Base-by-base conservation (phyloP, 2,888 invertebrate species). In the Himalopsyche tibetana region DNA sequence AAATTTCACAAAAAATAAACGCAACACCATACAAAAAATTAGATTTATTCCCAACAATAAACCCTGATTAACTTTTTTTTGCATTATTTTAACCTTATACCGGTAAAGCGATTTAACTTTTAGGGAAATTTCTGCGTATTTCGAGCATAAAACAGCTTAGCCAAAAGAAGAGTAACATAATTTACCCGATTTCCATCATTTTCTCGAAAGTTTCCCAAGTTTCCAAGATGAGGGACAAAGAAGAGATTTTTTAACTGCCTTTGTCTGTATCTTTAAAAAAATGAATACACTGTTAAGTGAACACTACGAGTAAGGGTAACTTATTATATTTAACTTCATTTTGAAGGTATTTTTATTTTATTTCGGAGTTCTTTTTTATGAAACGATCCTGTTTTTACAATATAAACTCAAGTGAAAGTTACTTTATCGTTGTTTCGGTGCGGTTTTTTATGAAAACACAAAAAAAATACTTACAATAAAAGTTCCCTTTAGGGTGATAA, bases 61-160 rank as follows among this genome's bases (percentile, higher is more conserved):
- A 19, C 19, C 63, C 63, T 8, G 63, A 63, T 19, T 63, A 63
- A 63, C 63, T 63, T 63, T 63, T 19, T 63, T n/a, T 19, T 63
- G 63, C 63, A 63, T 63, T 63, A 63, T 63, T 63, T 63, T 63
- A 63, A 63, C 63, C 63, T 63, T 63, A 63, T 63, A 63, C 63
- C 11, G 63, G 63, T 63, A 63, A 63, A 63, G 19, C 63, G 63
- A 63, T 19, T 19, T 63, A 19, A 19, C 63, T 63, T 55, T 45
- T 19, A 63, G 63, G 28, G 28, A 19, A 63, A 63, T 63, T 63
- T 63, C 83, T 74, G 0, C 74, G 36, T 51, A 80, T 80, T 84
- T 84, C 80, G 80, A 55, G 80, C 80, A 84, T 80, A 84, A 69
- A 84, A 80, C 80, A 80, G 79, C 84, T 40, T 51, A 55, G 17